Percentiles rank a stretch among this genome's conserved stretches.
These are phyloP conservation scores for Eudorcas thomsonii DNA, from an alignment of 2,113 vertebrate species.

Conservation along the genomic window DNA sequence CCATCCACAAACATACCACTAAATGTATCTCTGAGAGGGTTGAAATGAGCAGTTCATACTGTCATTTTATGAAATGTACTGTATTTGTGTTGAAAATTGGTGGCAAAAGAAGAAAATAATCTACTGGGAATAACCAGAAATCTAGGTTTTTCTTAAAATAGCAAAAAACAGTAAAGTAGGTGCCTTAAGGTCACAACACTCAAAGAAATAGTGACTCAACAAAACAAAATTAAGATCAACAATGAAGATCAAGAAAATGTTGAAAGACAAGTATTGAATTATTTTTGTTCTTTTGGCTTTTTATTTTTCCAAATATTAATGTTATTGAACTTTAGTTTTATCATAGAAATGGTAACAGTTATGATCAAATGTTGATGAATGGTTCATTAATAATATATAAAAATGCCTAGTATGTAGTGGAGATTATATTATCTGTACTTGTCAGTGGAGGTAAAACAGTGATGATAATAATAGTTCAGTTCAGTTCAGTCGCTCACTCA, in stretches of 20 bases:
- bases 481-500: too few relatives aligned
- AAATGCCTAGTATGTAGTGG: background rate
- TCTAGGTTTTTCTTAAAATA: background rate
- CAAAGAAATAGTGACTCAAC: constrained; percentile 68
- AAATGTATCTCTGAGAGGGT: constrained; percentile 24
- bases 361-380: background rate
- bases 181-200: constrained; percentile 67
- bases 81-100: background rate
- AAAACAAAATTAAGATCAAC: constrained; percentile 63
- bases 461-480: background rate
- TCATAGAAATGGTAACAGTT: background rate
- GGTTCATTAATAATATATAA: background rate
- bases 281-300: background rate
- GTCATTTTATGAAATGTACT: constrained; percentile 40
- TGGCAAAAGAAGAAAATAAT: constrained; percentile 18
- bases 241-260: constrained; percentile 44
- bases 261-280: background rate
- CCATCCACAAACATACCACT: background rate
- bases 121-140: background rate
- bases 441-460: background rate
- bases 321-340: background rate
- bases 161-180: constrained; percentile 40
- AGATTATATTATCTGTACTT: background rate
- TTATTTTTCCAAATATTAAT: constrained; percentile 24
- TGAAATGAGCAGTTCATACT: background rate